Base-by-base conservation (phyloP, 1,140 invertebrate genomes). In the Scaptomyza montana region DNA sequence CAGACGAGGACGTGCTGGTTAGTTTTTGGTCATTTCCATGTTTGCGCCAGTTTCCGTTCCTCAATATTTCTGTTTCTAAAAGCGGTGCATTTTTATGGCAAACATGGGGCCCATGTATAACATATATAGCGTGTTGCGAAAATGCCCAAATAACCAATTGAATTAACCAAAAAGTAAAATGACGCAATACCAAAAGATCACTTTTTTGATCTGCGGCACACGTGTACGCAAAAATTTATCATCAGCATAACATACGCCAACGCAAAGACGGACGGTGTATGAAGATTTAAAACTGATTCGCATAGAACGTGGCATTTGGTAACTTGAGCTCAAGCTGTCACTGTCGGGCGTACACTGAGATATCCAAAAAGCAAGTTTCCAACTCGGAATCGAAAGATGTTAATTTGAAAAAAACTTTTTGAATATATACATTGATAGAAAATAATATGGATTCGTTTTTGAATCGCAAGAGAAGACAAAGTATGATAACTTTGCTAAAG, bases 21-120 rank as follows among this genome's bases (percentile, higher is more conserved):
- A 21, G 19, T 39, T 68, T 73, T 73, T 73, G 71, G 66, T 63
- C 65, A 74, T 69, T 74, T 63, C 57, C 53, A 76, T 56, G 13
- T 72, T 59, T 61, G 45, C 43, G 57, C 10, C 43, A 57, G 60
- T 54, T 67, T 21, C 63, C 70, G 70, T 75, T 78, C 57, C 66
- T 62, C 30, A 62, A 66, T 77, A 74, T 81, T 63, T 36, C 51
- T 60, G 46, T 61, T 36, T 30, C 21, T 16, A 87, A 78, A 81
- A 78, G 72, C 39, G n/a, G n/a, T 86, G 81, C 82, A 86, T 53
- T 65, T 87, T 86, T 78, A 86, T 87, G 78, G 46, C 66, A 70
- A 63, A 60, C 74, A 64, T 72, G 69, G 59, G 79, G 51, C 33
- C 33, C 75, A 74, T 81, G 68, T 75, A 64, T 53, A 80, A 80